A percentile compares a stretch with the other conserved stretches of the same genome.
phyloP scores from a whole-genome alignment of 2,113 vertebrate genomes.

The Odobenus rosmarus region DNA sequence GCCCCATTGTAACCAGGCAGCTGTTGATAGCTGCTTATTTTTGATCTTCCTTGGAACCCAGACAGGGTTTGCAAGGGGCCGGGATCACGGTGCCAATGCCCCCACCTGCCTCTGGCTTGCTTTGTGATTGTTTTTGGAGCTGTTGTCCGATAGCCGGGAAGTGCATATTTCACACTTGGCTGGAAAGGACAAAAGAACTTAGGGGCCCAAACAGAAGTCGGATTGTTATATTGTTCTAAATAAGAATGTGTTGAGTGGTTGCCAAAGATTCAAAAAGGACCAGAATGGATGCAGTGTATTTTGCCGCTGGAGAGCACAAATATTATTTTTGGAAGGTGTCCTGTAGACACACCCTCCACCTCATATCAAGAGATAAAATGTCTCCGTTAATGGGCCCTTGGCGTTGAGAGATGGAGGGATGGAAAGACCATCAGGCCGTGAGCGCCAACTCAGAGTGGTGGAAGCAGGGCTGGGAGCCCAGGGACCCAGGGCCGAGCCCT shows the following conservation, averaged over 20 bases:
- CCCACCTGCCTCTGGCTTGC: background rate
- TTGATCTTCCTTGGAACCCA: background rate
- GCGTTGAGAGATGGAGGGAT: background rate
- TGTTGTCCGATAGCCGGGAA: slow-evolving; percentile 49
- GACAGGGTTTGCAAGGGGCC: background rate
- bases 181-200: slow-evolving; percentile 64
- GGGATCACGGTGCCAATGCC: accelerated
- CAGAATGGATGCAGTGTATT: slow-evolving; percentile 67
- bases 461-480: background rate
- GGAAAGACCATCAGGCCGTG: background rate
- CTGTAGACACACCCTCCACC: slow-evolving; percentile 40
- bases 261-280: slow-evolving; percentile 73
- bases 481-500: background rate
- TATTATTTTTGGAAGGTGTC: slow-evolving; percentile 74
- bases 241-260: slow-evolving; percentile 68
- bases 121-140: background rate
- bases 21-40: background rate
- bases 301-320: slow-evolving; percentile 61
- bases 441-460: background rate
- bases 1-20: background rate
- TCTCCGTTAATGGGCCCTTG: background rate
- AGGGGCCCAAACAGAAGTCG: slow-evolving; percentile 70
- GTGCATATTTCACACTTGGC: slow-evolving; percentile 70
- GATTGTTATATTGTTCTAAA: slow-evolving; percentile 76
- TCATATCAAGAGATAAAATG: background rate